Conservation (phyloP, 1,140 invertebrate genomes). For the Chlorops oryzae region DNA sequence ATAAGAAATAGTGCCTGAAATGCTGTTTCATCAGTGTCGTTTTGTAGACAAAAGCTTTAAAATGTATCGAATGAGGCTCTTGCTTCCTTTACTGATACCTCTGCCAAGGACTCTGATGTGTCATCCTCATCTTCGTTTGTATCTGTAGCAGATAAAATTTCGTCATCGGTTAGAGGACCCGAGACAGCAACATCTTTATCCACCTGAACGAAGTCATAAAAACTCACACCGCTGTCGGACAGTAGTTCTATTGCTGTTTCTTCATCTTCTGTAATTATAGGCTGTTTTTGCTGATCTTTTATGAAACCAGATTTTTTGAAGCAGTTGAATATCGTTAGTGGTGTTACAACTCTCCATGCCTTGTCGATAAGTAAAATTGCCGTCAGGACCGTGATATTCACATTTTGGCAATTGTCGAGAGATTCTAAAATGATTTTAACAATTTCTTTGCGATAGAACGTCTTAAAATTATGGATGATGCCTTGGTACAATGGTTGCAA, state of each 20-base stretch:
- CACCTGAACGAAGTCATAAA: too few relatives aligned
- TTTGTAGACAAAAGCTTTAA: background rate
- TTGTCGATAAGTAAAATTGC: slow-evolving; percentile 23
- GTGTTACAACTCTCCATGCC: slow-evolving; percentile 20
- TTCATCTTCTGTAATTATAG: slow-evolving; percentile 10
- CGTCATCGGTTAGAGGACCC: too few relatives aligned
- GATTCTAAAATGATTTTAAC: background rate
- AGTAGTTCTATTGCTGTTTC: slow-evolving; percentile 5
- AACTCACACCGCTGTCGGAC: background rate
- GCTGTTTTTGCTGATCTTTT: slow-evolving; percentile 6
- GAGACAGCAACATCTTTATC: too few relatives aligned
- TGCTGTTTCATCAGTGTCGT: background rate
- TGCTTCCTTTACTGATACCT: too few relatives aligned
- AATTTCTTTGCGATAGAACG: slow-evolving; percentile 3
- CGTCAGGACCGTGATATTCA: slow-evolving; percentile 21
- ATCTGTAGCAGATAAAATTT: too few relatives aligned
- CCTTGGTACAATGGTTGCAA: slow-evolving; percentile 10
- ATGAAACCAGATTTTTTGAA: slow-evolving; percentile 8
- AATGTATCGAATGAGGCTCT: background rate
- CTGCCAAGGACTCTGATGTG: too few relatives aligned
- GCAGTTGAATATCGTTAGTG: slow-evolving; percentile 8
- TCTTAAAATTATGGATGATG: slow-evolving; percentile 5
- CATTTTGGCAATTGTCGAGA: slow-evolving; percentile 13
- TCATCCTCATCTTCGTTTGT: too few relatives aligned
- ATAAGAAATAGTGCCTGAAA: background rate